These are phyloP conservation scores for Caranx melampygus DNA, from an alignment of 2,113 vertebrate species.

Conservation along the genomic window DNA sequence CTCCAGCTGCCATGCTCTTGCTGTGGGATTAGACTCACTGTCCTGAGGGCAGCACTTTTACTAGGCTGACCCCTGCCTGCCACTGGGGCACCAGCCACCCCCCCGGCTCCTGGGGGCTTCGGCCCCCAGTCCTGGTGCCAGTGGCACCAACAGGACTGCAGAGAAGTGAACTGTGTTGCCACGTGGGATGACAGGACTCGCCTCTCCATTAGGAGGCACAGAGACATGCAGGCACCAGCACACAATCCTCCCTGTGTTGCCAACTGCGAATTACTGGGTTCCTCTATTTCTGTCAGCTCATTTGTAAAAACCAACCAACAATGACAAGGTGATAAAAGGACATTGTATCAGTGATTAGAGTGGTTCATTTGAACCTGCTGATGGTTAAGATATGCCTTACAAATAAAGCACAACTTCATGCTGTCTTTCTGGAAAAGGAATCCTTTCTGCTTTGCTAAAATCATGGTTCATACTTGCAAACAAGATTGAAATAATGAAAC, in stretches of 20 bases:
- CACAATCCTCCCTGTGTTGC: slow-evolving; percentile 79
- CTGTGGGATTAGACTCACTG: slow-evolving; percentile 82
- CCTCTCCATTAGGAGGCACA: slow-evolving; percentile 73
- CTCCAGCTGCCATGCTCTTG: slow-evolving; percentile 89
- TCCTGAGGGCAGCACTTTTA: slow-evolving; percentile 78
- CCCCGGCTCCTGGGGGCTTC: slow-evolving; percentile 64
- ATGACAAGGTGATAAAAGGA: slow-evolving; percentile 77
- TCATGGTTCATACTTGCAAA: slow-evolving; percentile 61
- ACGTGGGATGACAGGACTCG: slow-evolving; percentile 80
- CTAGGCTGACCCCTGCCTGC: slow-evolving; percentile 78
- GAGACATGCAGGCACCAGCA: slow-evolving; percentile 85
- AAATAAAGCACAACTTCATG: slow-evolving; percentile 40
- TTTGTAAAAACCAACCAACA: slow-evolving; percentile 79
- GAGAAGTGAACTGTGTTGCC: slow-evolving; percentile 81
- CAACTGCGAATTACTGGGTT: slow-evolving; percentile 76
- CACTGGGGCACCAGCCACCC: slow-evolving; percentile 72
- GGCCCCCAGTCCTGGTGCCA: slow-evolving; percentile 72
- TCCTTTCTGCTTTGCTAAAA: slow-evolving; percentile 46
- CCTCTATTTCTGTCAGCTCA: slow-evolving; percentile 83
- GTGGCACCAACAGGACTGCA: slow-evolving; percentile 76
- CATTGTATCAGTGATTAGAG: slow-evolving; percentile 70
- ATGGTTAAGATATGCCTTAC: slow-evolving; percentile 47
- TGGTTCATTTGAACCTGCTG: slow-evolving; percentile 60
- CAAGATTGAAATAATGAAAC: slow-evolving; percentile 76
- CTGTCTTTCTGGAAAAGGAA: slow-evolving; percentile 27